A percentile compares a stretch with the other conserved stretches of the same genome.
These are phyloP conservation scores for Matsumurasca onukii DNA, from an alignment of 1,140 invertebrate species.

Conservation along the genomic window DNA sequence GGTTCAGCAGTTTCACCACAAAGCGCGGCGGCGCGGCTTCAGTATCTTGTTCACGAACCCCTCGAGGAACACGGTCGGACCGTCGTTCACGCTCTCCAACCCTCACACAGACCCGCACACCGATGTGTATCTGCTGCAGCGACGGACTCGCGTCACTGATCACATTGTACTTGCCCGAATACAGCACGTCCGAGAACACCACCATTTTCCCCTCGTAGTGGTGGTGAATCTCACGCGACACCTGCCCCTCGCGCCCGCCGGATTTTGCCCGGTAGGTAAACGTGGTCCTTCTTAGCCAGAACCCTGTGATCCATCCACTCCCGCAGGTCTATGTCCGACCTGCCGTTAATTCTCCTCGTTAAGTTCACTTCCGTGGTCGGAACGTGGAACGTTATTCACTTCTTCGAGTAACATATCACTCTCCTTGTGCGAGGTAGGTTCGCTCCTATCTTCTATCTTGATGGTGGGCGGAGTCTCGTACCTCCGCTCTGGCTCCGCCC, in stretches of 20 bases:
- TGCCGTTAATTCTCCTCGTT: conserved; percentile 18
- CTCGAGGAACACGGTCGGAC: conserved; percentile 64
- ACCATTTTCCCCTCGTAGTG: conserved; percentile 59
- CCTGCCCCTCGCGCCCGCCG: conserved; percentile 57
- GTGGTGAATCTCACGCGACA: conserved; percentile 71
- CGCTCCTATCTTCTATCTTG: conserved; percentile 29
- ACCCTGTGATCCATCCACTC: conserved; percentile 91
- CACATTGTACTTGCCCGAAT: conserved; percentile 76
- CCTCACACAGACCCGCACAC: conserved; percentile 65
- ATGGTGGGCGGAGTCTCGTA: conserved; percentile 29
- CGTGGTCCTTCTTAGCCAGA: conserved; percentile 76
- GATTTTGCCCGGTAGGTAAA: conserved; percentile 82
- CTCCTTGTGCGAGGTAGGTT: conserved; percentile 31
- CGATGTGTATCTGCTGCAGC: conserved; percentile 67
- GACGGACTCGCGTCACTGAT: conserved; percentile 92
- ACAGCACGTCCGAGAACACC: conserved; percentile 52
- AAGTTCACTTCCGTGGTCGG: conserved; percentile 14
- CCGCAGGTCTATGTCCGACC: conserved; percentile 69
- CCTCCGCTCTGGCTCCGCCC: conserved; percentile 9
- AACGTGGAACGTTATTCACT: background rate
- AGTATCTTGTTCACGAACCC: conserved; percentile 78
- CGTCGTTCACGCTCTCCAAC: conserved; percentile 38
- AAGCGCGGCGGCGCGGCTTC: conserved; percentile 72
- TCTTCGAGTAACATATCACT: background rate
- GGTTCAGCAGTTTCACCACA: conserved; percentile 66